Conservation (phyloP, 2,113 vertebrate genomes). For the Mesitornis unicolor region DNA sequence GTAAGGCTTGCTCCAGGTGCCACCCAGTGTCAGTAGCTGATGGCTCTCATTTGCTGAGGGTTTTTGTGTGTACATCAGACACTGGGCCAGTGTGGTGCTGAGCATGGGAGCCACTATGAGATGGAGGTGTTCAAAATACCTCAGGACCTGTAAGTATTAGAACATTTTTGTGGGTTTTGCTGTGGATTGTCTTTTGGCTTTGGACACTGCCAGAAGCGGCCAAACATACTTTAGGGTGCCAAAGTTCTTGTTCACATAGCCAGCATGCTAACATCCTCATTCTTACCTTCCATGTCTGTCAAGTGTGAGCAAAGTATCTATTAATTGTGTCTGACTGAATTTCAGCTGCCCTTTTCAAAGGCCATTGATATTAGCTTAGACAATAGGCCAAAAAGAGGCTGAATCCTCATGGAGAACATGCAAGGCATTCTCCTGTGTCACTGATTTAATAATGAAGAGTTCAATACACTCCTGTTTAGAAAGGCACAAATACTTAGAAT, state of each 20-base stretch:
- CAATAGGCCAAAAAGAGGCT: neutral
- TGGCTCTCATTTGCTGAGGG: neutral
- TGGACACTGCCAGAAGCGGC: neutral
- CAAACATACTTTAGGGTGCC: conserved; percentile 37
- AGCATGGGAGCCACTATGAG: neutral
- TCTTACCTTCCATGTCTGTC: conserved; percentile 56
- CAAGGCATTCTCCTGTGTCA: neutral
- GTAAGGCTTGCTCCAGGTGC: neutral
- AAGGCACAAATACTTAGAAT: neutral
- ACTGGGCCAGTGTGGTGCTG: neutral
- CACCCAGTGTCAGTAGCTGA: neutral
- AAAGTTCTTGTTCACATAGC: conserved; percentile 24
- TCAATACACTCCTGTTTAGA: conserved; percentile 5
- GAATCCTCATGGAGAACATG: neutral
- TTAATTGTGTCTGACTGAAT: conserved; percentile 63
- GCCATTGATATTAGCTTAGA: neutral
- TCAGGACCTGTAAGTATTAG: neutral
- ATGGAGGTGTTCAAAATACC: neutral
- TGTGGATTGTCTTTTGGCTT: conserved; percentile 24
- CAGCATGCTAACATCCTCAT: conserved; percentile 55
- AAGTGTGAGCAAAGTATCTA: conserved; percentile 40
- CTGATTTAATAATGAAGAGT: conserved; percentile 34
- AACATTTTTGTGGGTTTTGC: neutral
- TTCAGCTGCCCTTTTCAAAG: conserved; percentile 38
- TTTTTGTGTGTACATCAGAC: neutral